These are phyloP conservation scores for Dipodomys stephensi DNA, from an alignment of 2,113 vertebrate genomes.

Conservation along the genomic window DNA sequence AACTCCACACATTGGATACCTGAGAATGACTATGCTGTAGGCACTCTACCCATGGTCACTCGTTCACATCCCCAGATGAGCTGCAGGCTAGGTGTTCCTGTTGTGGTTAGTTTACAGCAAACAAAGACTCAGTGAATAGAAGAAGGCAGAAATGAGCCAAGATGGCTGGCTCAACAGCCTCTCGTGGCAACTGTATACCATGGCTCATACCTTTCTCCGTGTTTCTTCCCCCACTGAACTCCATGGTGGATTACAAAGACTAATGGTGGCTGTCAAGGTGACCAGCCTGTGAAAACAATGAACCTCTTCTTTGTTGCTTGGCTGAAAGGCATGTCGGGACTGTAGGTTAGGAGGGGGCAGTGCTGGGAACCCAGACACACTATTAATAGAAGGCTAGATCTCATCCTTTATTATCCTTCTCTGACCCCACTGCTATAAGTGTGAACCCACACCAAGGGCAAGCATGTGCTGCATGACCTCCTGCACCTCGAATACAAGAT, in stretches of 20 bases:
- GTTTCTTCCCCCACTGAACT: accelerated
- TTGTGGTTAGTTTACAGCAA: background rate
- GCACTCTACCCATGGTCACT: accelerated
- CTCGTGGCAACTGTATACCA: accelerated
- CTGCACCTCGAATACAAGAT: slow-evolving; percentile 32
- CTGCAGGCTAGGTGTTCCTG: accelerated
- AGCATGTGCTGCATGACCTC: slow-evolving; percentile 47
- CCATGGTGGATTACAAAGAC: accelerated
- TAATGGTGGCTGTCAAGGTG: background rate
- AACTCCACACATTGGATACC: background rate
- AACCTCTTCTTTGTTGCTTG: background rate
- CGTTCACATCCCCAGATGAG: accelerated
- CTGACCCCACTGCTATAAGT: background rate
- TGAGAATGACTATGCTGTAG: accelerated
- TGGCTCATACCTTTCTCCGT: accelerated
- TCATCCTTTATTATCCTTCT: slow-evolving; percentile 50
- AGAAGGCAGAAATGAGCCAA: background rate
- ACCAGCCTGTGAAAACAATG: background rate
- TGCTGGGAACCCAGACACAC: background rate
- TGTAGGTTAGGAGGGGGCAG: slow-evolving; percentile 40
- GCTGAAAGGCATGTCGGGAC: slow-evolving; percentile 20
- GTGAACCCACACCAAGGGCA: slow-evolving; percentile 57
- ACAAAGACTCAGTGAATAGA: accelerated
- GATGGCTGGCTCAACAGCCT: accelerated
- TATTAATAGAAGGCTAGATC: slow-evolving; percentile 45